These are phyloP conservation scores for Pseudococcus viburni DNA, from an alignment of 2,888 invertebrate genomes.

Conservation along the genomic window DNA sequence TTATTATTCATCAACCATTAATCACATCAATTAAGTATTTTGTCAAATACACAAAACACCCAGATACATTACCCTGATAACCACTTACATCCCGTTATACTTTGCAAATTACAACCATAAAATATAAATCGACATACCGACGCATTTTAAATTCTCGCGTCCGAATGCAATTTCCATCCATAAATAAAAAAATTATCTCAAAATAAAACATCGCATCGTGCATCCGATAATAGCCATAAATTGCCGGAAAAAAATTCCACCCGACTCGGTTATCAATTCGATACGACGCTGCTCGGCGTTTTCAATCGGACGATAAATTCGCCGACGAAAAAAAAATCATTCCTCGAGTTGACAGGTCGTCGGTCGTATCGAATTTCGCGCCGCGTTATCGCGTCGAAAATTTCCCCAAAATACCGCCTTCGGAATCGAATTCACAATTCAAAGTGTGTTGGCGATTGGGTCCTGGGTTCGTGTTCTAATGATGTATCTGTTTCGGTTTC, in stretches of 20 bases:
- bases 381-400: not conserved
- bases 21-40: too few species aligned
- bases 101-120: too few species aligned
- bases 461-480: not conserved
- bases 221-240: constrained; percentile 27
- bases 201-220: not conserved
- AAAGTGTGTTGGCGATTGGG: too few species aligned
- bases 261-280: not conserved
- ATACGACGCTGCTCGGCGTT: not conserved
- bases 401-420: not conserved
- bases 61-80: too few species aligned
- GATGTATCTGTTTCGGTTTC: too few species aligned
- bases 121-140: too few species aligned
- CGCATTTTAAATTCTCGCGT: too few species aligned
- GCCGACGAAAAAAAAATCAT: not conserved
- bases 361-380: not conserved
- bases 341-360: not conserved
- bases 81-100: too few species aligned
- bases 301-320: constrained; percentile 25
- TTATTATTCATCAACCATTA: too few species aligned
- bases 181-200: constrained; percentile 10
- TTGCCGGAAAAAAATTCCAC: not conserved
- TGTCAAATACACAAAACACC: too few species aligned
- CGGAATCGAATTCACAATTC: not conserved
- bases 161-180: too few species aligned